These are phyloP conservation scores for Cynodonichthys magdalenae DNA, from an alignment of 2,797 vertebrate genomes.

Conservation along the genomic window DNA sequence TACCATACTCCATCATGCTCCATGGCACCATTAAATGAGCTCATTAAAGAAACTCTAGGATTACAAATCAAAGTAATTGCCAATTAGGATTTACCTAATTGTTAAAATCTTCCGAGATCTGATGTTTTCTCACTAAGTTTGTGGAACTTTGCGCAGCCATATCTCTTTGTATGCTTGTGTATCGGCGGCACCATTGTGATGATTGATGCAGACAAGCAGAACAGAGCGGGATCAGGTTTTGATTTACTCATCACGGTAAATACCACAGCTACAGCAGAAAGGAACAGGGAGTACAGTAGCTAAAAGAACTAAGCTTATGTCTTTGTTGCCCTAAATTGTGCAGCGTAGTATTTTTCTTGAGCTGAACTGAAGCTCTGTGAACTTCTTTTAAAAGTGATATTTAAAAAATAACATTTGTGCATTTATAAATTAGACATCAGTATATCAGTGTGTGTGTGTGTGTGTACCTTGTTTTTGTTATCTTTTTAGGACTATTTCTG, in stretches of 20 bases:
- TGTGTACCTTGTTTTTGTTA: too few relatives aligned
- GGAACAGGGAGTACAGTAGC: constrained; percentile 14
- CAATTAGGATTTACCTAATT: constrained; percentile 86
- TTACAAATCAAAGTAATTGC: constrained; percentile 84
- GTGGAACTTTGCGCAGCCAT: constrained; percentile 22
- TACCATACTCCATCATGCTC: constrained; percentile 76
- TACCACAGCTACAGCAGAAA: constrained; percentile 17
- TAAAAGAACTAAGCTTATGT: constrained; percentile 28
- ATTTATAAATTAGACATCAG: neutral
- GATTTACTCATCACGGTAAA: constrained; percentile 45
- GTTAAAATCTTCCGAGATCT: constrained; percentile 72
- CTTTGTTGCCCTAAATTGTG: constrained; percentile 27
- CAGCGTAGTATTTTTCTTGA: constrained; percentile 12
- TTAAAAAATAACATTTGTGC: neutral
- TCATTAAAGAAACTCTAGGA: constrained; percentile 77
- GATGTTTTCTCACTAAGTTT: constrained; percentile 52
- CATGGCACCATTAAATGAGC: constrained; percentile 81
- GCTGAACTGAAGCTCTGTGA: constrained; percentile 17
- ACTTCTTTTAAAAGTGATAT: constrained; percentile 11
- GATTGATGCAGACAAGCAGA: constrained; percentile 54
- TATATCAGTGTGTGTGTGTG: too few relatives aligned
- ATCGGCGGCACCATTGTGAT: constrained; percentile 38
- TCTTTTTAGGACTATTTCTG: too few relatives aligned
- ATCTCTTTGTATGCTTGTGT: constrained; percentile 38
- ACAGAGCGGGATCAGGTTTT: constrained; percentile 44